Evolutionary conservation across 2,113 vertebrate genomes (phyloP), one percentile per base, ranked within the genome.

Genomic region (Chunga burmeisteri): DNA sequence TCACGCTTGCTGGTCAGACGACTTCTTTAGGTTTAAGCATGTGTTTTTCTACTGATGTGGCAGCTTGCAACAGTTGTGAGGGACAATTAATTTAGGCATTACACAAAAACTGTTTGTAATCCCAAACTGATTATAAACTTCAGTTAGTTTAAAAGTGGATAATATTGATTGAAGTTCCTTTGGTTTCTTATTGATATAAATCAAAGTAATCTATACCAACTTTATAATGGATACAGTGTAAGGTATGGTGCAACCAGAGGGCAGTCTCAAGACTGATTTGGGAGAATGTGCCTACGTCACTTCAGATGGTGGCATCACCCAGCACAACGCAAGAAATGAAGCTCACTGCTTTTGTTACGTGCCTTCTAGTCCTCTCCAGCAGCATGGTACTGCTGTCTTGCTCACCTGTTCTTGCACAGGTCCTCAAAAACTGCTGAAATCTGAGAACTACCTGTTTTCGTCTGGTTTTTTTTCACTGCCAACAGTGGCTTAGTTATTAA

Each of bases 201-300:
- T 36, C 38, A 30, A 25, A 73, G 36, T 32, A 19, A 40, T 34
- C n/a, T 27, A 9, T 18, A 11, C 18, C 34, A 12, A 2, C 15
- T 20, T 62, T 40, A 5, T 27, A 32, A 25, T 0, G 0, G 42
- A 42, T 23, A 23, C 15, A 7, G 9, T 3, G 16, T 23, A 18
- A 63, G 38, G 16, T 4, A 3, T 38, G 27, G 27, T 20, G 13
- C 13, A 19, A 26, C 23, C 22, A 27, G 8, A 19, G 70, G n/a
- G 55, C 26, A 25, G 59, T 16, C 65, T 46, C 44, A 36, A 74
- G 36, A 10, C 29, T 38, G 30, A 10, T 19, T 6, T 68, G 80
- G n/a, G n/a, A 63, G 36, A 34, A 44, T 4, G 42, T 8, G 11
- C 25, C 10, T 20, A 2, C 11, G 3, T 27, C 61, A 7, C 27